phyloP scores from a whole-genome alignment of 2,797 vertebrate species.

The Erethizon dorsatum region DNA sequence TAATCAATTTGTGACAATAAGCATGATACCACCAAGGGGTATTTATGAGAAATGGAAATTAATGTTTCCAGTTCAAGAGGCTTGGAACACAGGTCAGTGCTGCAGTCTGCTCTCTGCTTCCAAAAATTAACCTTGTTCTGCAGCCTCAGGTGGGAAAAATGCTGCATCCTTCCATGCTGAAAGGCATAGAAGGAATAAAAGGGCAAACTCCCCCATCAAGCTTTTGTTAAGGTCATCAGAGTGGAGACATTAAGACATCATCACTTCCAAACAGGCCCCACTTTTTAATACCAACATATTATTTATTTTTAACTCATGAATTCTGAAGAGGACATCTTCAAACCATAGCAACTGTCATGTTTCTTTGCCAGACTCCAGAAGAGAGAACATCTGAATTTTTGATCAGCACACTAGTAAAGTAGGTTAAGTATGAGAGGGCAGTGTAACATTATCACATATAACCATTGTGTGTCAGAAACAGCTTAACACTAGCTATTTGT shows the following conservation, averaged over 20 bases:
- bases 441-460: neutral
- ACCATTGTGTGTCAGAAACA: neutral
- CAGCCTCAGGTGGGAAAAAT: neutral
- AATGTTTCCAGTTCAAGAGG: neutral
- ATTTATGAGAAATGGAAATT: neutral
- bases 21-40: neutral
- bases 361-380: neutral
- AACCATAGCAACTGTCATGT: neutral
- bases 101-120: neutral
- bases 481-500: neutral
- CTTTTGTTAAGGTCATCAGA: neutral
- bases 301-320: neutral
- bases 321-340: neutral
- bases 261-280: neutral
- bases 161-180: neutral
- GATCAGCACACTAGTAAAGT: neutral
- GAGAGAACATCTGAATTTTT: slow-evolving; percentile 17
- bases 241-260: too few species aligned
- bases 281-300: neutral
- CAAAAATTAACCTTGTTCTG: neutral
- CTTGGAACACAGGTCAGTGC: neutral
- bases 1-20: neutral
- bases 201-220: accelerated
- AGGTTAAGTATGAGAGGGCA: neutral
- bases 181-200: neutral